Evolutionary conservation across 2,113 vertebrate species (phyloP), one percentile per base, ranked within the genome.

Genomic region (Hassar affinis): DNA sequence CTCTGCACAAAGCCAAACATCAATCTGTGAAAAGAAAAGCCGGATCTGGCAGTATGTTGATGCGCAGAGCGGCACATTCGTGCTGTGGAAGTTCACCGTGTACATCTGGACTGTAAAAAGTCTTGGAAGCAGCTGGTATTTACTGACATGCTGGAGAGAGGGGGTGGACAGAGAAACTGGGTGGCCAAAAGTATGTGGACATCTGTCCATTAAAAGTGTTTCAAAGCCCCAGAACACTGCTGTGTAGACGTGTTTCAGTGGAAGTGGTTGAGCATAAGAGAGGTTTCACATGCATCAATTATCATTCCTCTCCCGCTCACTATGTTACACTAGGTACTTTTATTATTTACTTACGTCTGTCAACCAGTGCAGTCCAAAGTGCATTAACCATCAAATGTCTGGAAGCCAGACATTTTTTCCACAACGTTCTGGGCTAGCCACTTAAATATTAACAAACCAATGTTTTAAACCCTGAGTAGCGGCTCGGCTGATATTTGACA

Each of bases 331-430:
- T 64, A 15, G 35, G 2, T 59, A 11, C 30, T 38, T 74, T 35
- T 62, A 30, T 82, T 82, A 20, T 78, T 80, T 80, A 56, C 80
- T 57, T 9, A 56, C 71, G 78, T 83, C 85, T 68, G 30, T 57
- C 42, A 8, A 25, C 25, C 15, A 51, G 61, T 42, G n/a, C 47
- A 57, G 71, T 88, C 69, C 64, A 88, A 88, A 88, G 87, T 86
- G 47, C 80, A 68, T 38, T 56, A 69, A 61, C 33, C 25, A 42
- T 81, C 47, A 15, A 49, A 81, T 52, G 15, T 49, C 5, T 12
- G n/a, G 69, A 47, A 20, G 27, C 59, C 25, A 35, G 69, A 82
- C 20, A 1, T 78, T 75, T 78, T 14, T 54, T 68, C 59, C 47
- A 1, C 85, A 33, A 45, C 22, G 49, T 75, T 45, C 54, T 72